Conservation (phyloP, 2,113 vertebrate genomes). For the Tympanuchus pallidicinctus region DNA sequence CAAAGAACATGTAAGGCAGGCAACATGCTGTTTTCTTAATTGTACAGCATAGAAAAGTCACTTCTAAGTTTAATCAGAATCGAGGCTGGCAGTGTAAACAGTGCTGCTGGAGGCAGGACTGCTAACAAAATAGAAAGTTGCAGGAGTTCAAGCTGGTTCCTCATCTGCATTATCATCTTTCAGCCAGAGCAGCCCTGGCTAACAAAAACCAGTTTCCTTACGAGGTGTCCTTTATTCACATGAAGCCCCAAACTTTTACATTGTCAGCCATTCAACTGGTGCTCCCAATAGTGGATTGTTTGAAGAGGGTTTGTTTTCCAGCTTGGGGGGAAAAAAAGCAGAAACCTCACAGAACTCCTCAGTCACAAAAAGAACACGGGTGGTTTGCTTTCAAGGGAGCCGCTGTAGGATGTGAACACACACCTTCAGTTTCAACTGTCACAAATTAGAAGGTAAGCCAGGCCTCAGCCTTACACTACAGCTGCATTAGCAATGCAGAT, state of each 20-base stretch:
- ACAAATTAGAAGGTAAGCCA: not conserved
- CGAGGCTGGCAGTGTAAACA: not conserved
- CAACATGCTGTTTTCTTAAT: not conserved
- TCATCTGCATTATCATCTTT: not conserved
- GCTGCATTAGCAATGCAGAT: accelerated
- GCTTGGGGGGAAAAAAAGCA: not conserved
- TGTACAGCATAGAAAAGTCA: not conserved
- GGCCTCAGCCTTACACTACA: not conserved
- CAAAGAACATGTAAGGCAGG: not conserved
- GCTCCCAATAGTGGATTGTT: not conserved
- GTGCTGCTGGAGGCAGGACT: not conserved
- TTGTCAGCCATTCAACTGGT: not conserved
- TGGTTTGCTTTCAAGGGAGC: not conserved
- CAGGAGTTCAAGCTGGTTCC: not conserved
- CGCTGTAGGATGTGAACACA: not conserved
- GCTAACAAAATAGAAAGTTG: not conserved
- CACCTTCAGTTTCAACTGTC: not conserved
- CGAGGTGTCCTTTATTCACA: not conserved
- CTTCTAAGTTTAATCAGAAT: not conserved
- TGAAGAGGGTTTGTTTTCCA: not conserved
- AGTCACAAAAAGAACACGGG: not conserved
- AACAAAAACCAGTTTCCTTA: not conserved
- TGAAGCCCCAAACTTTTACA: not conserved
- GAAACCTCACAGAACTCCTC: not conserved
- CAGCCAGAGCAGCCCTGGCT: not conserved